Base-by-base conservation (phyloP, 2,797 vertebrate species). In the Salmo trutta region DNA sequence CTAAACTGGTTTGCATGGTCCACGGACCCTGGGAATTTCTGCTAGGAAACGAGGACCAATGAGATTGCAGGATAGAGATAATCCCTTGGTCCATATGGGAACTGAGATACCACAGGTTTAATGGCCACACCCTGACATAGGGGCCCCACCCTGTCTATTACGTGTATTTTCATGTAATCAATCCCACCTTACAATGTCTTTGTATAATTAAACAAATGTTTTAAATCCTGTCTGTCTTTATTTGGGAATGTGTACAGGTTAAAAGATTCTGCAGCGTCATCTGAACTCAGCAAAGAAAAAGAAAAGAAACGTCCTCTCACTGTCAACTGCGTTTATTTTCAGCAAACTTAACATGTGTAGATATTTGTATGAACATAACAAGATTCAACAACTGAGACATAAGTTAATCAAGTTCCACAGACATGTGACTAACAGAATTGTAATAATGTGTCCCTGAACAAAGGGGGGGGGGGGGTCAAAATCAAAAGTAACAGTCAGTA, bases 11-110 rank as follows among this genome's bases (percentile, higher is more conserved):
- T 84, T 86, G 75, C 19, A 54, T 82, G 81, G 81, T 72, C 86
- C 77, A 12, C 56, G 79, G 78, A 91, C 78, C 92, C 86, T 92
- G 92, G 90, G 91, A 94, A 94, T 83, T 80, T 79, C 56, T 14
- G 54, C 75, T 69, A 64, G 84, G 85, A 71, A 2, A 51, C 8
- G 84, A 77, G 75, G 71, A 75, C 52, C 80, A 83, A 76, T 53
- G 78, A 83, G 84, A 83, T 74, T 75, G 78, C 78, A 87, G 85
- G 84, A 91, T 91, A 85, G 16, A 29, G 80, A 53, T 89, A 93
- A 91, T 89, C 89, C 82, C 65, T 52, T 24, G 54, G 41, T 85
- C 84, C 84, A 87, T 90, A 88, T 91, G 86, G 83, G 82, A 89
- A 83, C 66, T 59, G 75, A 73, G 64, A 83, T 86, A 80, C 76